These are phyloP conservation scores for Otis tarda DNA, from an alignment of 2,113 vertebrate species.

Conservation along the genomic window DNA sequence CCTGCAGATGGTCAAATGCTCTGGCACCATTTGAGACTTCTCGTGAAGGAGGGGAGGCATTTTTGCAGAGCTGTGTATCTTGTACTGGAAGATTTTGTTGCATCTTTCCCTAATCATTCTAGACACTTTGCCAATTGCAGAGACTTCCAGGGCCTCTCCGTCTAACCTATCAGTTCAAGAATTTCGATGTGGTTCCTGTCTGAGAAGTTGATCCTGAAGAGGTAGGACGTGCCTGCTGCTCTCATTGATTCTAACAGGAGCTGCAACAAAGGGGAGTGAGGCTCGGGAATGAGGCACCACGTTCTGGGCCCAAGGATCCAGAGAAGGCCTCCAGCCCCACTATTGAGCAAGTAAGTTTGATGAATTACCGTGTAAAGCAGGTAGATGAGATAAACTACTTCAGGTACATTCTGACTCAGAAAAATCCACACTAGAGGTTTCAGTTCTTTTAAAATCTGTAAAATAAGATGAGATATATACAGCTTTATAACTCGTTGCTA, in stretches of 20 bases:
- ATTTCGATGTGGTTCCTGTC: neutral
- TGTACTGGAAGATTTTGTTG: neutral
- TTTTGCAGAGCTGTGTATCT: neutral
- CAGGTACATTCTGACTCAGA: constrained; percentile 75
- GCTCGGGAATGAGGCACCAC: neutral
- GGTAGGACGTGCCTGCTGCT: neutral
- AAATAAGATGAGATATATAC: neutral
- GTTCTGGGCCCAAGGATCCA: neutral
- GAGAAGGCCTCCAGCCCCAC: neutral
- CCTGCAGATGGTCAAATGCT: neutral
- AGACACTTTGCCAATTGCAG: neutral
- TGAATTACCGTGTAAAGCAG: constrained; percentile 77
- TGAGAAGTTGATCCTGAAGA: neutral
- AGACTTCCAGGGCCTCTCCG: neutral
- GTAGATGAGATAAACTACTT: constrained; percentile 80
- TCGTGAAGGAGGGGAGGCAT: neutral
- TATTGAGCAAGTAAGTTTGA: neutral
- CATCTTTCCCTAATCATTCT: neutral
- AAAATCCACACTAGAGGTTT: constrained; percentile 80
- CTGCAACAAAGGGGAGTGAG: neutral
- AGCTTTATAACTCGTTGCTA: neutral
- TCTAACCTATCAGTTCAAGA: neutral
- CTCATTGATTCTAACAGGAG: neutral
- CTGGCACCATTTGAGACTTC: neutral
- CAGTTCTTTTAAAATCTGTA: constrained; percentile 80